These are phyloP conservation scores for Leptopilina syphax DNA, from an alignment of 2,888 invertebrate species.

Conservation along the genomic window DNA sequence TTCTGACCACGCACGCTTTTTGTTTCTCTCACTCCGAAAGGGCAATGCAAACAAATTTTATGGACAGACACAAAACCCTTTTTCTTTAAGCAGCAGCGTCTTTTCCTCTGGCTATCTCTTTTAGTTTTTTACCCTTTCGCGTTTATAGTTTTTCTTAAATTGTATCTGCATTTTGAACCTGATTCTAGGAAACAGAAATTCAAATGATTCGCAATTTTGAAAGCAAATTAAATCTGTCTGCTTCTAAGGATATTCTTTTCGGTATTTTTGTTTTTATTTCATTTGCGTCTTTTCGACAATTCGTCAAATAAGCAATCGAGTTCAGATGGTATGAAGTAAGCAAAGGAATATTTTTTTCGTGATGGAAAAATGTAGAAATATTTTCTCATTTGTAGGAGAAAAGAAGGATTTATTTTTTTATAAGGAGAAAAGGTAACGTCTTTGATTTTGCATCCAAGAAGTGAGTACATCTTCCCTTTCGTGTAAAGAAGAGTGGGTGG, in stretches of 20 bases:
- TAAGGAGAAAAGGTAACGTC: slow-evolving; percentile 4
- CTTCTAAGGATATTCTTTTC: too few species aligned
- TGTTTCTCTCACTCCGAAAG: slow-evolving; percentile 50
- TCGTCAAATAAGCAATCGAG: too few species aligned
- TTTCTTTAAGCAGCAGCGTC: slow-evolving; percentile 46
- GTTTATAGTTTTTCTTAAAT: too few species aligned
- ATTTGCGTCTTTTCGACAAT: too few species aligned
- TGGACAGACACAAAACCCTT: slow-evolving; percentile 55
- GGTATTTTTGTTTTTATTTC: too few species aligned
- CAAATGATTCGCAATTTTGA: too few species aligned
- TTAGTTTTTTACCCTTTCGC: slow-evolving; percentile 43
- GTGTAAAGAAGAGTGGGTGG: too few species aligned
- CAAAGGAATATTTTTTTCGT: neutral
- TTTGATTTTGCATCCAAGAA: slow-evolving; percentile 74
- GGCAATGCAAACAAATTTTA: slow-evolving; percentile 74
- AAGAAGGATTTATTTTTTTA: too few species aligned
- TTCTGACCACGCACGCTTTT: slow-evolving; percentile 50
- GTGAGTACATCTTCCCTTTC: slow-evolving; percentile 42
- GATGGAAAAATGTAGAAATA: neutral
- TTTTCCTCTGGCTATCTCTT: slow-evolving; percentile 21
- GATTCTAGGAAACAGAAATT: neutral
- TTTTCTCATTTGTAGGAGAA: neutral
- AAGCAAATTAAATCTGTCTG: too few species aligned
- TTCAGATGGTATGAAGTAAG: too few species aligned
- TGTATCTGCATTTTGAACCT: neutral